phyloP scores from a whole-genome alignment of 23 tunicate genomes.

The Styela clava region DNA sequence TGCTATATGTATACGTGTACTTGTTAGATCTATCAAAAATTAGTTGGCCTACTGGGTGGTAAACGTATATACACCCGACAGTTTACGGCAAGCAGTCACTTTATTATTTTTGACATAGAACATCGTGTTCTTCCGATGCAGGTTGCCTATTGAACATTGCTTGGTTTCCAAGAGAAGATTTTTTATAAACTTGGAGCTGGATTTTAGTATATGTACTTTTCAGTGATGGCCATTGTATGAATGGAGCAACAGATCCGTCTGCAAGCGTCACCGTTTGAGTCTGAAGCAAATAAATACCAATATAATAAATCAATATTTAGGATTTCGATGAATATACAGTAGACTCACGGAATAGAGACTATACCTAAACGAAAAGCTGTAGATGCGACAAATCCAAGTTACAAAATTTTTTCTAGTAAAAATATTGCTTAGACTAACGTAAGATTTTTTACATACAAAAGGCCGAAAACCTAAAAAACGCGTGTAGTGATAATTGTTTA shows the following conservation, averaged over 20 bases:
- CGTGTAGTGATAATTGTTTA: too few relatives aligned
- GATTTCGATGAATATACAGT: background rate
- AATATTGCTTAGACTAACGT: too few relatives aligned
- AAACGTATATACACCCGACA: too few relatives aligned
- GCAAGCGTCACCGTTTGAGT: background rate
- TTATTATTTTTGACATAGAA: background rate
- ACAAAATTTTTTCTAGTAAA: background rate
- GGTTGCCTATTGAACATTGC: background rate
- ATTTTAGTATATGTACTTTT: background rate
- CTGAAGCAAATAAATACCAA: background rate
- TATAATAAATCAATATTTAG: too few relatives aligned
- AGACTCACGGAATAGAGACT: too few relatives aligned
- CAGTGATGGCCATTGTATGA: background rate
- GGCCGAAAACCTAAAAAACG: too few relatives aligned
- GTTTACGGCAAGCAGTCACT: background rate
- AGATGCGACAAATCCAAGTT: too few relatives aligned
- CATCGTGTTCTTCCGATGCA: background rate
- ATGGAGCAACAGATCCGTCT: background rate
- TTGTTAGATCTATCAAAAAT: too few relatives aligned
- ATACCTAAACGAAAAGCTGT: too few relatives aligned
- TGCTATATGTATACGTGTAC: too few relatives aligned
- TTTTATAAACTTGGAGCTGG: background rate
- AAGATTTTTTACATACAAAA: too few relatives aligned
- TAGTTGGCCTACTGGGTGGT: too few relatives aligned
- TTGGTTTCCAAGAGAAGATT: background rate